Percentiles rank a stretch among this genome's conserved stretches.
These are phyloP conservation scores for Carapus acus DNA, from an alignment of 2,797 vertebrate genomes.

Conservation along the genomic window DNA sequence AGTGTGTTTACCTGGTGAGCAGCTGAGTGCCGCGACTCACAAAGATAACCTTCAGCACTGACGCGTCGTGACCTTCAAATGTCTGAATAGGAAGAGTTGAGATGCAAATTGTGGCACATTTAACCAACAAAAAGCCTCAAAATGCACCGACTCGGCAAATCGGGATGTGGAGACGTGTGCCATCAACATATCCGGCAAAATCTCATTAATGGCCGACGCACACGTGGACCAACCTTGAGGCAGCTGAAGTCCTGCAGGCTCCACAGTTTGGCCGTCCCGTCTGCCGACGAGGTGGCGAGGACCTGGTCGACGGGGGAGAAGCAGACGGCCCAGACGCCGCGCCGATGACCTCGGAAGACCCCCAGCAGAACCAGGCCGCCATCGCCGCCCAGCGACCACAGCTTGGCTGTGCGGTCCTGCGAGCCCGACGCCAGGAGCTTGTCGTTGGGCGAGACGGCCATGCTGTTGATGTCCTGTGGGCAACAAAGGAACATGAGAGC, in stretches of 20 bases:
- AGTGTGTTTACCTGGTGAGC: constrained; percentile 81
- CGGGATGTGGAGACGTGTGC: too few species aligned
- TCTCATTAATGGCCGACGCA: too few species aligned
- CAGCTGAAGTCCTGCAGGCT: constrained; percentile 90
- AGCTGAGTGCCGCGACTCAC: constrained; percentile 89
- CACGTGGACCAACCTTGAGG: constrained; percentile 86
- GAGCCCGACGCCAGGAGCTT: constrained; percentile 90
- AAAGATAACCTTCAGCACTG: constrained; percentile 89
- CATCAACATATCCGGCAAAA: too few species aligned
- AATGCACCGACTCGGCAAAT: too few species aligned
- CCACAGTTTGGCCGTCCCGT: constrained; percentile 89
- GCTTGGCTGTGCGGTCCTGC: constrained; percentile 90
- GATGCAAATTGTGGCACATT: not conserved
- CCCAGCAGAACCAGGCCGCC: constrained; percentile 78
- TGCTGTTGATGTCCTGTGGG: constrained; percentile 87
- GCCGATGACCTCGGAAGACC: constrained; percentile 83
- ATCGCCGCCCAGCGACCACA: constrained; percentile 79
- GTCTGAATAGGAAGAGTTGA: constrained; percentile 70
- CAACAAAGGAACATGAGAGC: not conserved
- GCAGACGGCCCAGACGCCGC: constrained; percentile 90
- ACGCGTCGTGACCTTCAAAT: constrained; percentile 95
- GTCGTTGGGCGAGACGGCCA: constrained; percentile 90
- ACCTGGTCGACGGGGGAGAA: constrained; percentile 95
- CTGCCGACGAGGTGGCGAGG: constrained; percentile 86
- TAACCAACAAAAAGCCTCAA: too few species aligned